Evolutionary conservation across 2,888 invertebrate genomes (phyloP).

Genomic region (Diaprepes abbreviatus): DNA sequence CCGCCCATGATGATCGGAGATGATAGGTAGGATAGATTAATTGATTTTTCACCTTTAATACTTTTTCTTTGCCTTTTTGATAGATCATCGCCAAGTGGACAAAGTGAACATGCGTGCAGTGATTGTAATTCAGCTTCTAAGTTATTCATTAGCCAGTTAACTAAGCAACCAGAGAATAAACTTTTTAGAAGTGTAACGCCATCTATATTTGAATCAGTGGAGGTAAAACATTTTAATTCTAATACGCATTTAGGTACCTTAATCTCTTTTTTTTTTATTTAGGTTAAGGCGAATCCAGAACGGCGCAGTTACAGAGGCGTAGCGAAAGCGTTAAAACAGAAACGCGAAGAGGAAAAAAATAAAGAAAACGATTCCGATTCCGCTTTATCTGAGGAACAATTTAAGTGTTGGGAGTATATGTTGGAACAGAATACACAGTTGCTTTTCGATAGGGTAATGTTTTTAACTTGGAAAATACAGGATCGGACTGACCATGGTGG

Average conservation of each 20-base stretch:
- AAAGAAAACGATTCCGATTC: conserved; percentile 72
- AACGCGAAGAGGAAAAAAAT: conserved; percentile 73
- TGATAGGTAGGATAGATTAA: conserved; percentile 66
- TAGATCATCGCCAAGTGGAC: conserved; percentile 87
- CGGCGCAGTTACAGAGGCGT: conserved; percentile 74
- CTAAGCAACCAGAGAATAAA: conserved; percentile 61
- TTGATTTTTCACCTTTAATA: not conserved
- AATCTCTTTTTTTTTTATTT: not conserved
- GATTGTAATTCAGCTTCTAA: conserved; percentile 67
- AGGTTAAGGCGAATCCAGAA: conserved; percentile 68
- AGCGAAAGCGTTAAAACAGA: conserved; percentile 74
- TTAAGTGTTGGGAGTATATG: conserved; percentile 95
- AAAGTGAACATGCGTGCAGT: conserved; percentile 80
- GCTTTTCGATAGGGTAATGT: conserved; percentile 85
- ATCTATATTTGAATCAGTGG: conserved; percentile 63
- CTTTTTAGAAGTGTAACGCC: conserved; percentile 63
- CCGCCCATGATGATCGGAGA: conserved; percentile 68
- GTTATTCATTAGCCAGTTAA: conserved; percentile 64
- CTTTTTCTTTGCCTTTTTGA: not conserved
- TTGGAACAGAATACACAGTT: conserved; percentile 91
- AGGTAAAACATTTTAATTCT: too few relatives aligned
- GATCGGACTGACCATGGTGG: too few relatives aligned
- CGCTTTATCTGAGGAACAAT: conserved; percentile 85
- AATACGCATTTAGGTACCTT: too few relatives aligned
- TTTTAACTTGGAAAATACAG: not conserved